Base-by-base conservation (phyloP, 2,113 vertebrate genomes). In the Caloenas nicobarica region DNA sequence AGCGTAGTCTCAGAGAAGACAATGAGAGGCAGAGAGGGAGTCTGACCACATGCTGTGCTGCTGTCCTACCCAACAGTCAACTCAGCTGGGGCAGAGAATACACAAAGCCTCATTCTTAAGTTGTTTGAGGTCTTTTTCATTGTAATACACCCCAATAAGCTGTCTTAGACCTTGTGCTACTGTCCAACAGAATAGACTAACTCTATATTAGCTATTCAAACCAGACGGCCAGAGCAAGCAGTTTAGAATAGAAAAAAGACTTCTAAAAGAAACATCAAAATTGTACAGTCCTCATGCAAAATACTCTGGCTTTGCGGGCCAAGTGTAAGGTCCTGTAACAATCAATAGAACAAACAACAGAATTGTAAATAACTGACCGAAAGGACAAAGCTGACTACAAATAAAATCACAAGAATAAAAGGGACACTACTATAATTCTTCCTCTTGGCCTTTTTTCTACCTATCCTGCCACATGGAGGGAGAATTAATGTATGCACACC, bases 351-450 rank as follows among this genome's bases (percentile, higher is more conserved):
- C 22, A 53, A 86, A 92, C 46, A 92, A 29, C 54, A 93, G 56
- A 83, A 51, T 17, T 83, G 64, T 93, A 93, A 94, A 73, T 83
- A 88, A 64, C 81, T 83, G 68, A n/a, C 71, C 83, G 70, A 86
- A 88, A 71, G 36, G 40, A 88, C 85, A 93, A 95, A 93, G 82
- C 79, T 83, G 68, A 62, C 88, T 88, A 34, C 85, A 86, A 88
- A 77, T 70, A 88, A 94, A 85, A 88, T 73, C 70, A 74, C 46
- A 53, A 12, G 51, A 90, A 54, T 40, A 62, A 73, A 93, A 88
- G 36, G 29, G 51, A 88, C 36, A 26, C 74, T 70, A 31, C 16
- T 29, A 38, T 91, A 93, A 93, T 68, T 97, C 79, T 96, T 91
- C 16, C 33, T 65, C 4, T 54, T 80, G 66, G 70, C 84, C 92